A percentile compares a stretch with the other conserved stretches of the same genome.
phyloP scores from a whole-genome alignment of 2,113 vertebrate species.

The Ranitomeya variabilis region DNA sequence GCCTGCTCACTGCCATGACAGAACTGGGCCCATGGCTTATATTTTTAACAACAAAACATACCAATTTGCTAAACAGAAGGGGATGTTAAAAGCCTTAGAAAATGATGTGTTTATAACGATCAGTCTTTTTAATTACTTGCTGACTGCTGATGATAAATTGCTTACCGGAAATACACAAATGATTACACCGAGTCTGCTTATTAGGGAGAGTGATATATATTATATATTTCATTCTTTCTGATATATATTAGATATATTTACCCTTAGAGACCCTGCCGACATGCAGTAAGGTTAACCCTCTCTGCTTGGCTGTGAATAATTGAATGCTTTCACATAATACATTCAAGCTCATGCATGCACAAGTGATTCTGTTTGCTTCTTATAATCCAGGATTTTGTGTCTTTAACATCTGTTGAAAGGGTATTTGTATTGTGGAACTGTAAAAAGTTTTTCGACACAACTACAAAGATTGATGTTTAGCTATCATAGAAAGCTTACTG shows the following conservation, averaged over 20 bases:
- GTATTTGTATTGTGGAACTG: constrained; percentile 9
- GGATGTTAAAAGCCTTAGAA: constrained; percentile 53
- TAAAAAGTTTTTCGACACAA: background rate
- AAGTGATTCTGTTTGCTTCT: constrained; percentile 37
- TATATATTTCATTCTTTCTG: background rate
- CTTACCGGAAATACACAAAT: constrained; percentile 38
- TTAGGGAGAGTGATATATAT: constrained; percentile 17
- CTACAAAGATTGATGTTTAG: background rate
- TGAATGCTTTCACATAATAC: constrained; percentile 22
- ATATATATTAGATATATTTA: constrained; percentile 6
- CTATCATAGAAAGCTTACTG: background rate
- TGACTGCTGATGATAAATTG: constrained; percentile 30
- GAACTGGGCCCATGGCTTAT: constrained; percentile 74
- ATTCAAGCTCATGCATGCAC: constrained; percentile 19
- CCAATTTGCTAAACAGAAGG: constrained; percentile 60
- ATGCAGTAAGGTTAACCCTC: constrained; percentile 32
- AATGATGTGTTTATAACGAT: constrained; percentile 57
- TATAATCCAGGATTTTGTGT: constrained; percentile 20
- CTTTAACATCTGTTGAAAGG: constrained; percentile 20
- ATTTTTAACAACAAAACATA: constrained; percentile 64
- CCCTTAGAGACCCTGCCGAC: background rate
- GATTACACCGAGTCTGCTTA: background rate
- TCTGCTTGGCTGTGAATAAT: constrained; percentile 30
- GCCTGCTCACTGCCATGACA: constrained; percentile 76
- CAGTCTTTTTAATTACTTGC: constrained; percentile 53